A percentile compares a stretch with the other conserved stretches of the same genome.
Evolutionary conservation across 92 coral and sea anemone species (phyloP).

Genomic region (Palythoa heliodiscus): DNA sequence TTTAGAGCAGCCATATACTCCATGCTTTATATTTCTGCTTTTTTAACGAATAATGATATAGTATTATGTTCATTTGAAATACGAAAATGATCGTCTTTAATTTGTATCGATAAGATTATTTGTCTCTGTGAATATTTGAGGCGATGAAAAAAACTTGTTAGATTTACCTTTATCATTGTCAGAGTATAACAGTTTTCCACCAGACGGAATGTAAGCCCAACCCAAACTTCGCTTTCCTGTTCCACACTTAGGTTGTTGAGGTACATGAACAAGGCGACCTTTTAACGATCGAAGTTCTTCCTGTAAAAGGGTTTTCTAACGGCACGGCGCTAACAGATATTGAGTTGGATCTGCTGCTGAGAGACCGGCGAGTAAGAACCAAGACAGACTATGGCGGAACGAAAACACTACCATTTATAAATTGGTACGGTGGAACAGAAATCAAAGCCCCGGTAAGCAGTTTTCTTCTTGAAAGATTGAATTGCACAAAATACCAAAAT

Average conservation of each 20-base stretch:
- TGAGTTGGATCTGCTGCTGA: background rate
- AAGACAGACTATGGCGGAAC: conserved; percentile 8
- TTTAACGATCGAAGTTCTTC: conserved; percentile 55
- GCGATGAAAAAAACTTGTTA: background rate
- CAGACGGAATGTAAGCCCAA: background rate
- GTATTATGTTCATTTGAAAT: too few species aligned
- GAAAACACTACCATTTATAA: background rate
- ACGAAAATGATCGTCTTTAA: background rate
- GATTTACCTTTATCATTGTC: too few species aligned
- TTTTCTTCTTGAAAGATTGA: background rate
- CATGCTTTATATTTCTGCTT: too few species aligned
- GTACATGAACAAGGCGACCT: conserved; percentile 42
- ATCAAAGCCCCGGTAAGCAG: conserved; percentile 47
- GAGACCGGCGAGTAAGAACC: background rate
- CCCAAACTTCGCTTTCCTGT: background rate
- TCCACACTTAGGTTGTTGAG: background rate
- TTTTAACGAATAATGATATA: too few species aligned
- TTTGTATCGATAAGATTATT: background rate
- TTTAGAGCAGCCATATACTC: too few species aligned
- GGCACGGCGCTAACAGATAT: conserved; percentile 1
- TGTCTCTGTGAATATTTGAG: too few species aligned
- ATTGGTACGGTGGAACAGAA: background rate
- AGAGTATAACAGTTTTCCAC: too few species aligned
- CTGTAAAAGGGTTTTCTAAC: background rate
- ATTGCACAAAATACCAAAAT: background rate